Conservation (phyloP, 2,113 vertebrate genomes). For the Scomber colias region DNA sequence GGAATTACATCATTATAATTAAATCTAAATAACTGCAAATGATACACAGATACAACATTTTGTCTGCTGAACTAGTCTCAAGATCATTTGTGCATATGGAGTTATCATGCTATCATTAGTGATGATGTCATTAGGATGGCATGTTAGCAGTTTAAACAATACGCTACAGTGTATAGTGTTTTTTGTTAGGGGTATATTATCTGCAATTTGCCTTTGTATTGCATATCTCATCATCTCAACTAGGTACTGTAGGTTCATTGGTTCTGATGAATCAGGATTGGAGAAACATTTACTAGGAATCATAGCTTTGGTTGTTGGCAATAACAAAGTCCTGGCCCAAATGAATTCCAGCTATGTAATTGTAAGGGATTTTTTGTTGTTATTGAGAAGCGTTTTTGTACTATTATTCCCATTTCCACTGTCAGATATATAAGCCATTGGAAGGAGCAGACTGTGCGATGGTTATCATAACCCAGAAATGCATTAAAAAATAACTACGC, state of each 20-base stretch:
- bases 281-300: conserved; percentile 64
- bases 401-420: conserved; percentile 80
- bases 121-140: conserved; percentile 52
- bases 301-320: conserved; percentile 70
- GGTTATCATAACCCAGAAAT: conserved; percentile 80
- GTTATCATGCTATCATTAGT: conserved; percentile 58
- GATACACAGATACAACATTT: conserved; percentile 37
- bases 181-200: conserved; percentile 59
- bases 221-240: conserved; percentile 58
- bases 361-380: conserved; percentile 69
- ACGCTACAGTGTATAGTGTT: conserved; percentile 28
- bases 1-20: conserved; percentile 66
- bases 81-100: conserved; percentile 52
- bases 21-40: conserved; percentile 54
- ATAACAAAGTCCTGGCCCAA: conserved; percentile 64
- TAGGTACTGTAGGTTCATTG: conserved; percentile 56
- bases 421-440: conserved; percentile 74
- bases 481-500: conserved; percentile 79
- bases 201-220: conserved; percentile 63
- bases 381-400: conserved; percentile 73
- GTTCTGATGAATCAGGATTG: conserved; percentile 59
- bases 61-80: conserved; percentile 27
- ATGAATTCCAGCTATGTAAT: conserved; percentile 75
- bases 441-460: conserved; percentile 62
- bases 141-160: conserved; percentile 61